These are phyloP conservation scores for Epizoanthus stellaris DNA, from an alignment of 92 coral and sea anemone species.

Conservation along the genomic window DNA sequence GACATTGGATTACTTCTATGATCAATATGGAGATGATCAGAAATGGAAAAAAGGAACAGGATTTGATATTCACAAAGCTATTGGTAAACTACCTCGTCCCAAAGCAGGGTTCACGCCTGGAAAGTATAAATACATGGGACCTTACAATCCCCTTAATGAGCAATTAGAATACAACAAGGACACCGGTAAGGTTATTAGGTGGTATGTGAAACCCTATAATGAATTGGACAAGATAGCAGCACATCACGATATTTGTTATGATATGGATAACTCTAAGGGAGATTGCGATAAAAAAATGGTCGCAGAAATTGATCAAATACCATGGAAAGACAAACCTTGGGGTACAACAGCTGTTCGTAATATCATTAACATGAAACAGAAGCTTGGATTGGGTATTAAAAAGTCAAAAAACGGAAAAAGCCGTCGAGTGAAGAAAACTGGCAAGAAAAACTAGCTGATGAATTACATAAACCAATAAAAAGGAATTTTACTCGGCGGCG, in stretches of 20 bases:
- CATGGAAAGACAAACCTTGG: background rate
- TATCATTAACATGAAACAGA: background rate
- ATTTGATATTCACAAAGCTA: slow-evolving; percentile 7
- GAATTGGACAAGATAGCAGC: too few species aligned
- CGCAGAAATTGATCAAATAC: slow-evolving; percentile 4
- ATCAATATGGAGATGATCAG: too few species aligned
- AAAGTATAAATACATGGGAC: slow-evolving; percentile 18
- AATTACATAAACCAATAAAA: too few species aligned
- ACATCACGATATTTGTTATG: too few species aligned
- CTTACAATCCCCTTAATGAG: background rate
- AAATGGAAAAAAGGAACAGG: too few species aligned
- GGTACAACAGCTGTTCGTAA: slow-evolving; percentile 6
- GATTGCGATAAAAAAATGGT: background rate
- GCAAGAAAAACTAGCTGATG: slow-evolving; percentile 61
- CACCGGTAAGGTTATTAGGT: background rate
- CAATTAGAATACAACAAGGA: slow-evolving; percentile 15
- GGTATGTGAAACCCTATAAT: slow-evolving; percentile 17
- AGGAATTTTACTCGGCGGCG: slow-evolving; percentile 49
- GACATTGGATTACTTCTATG: too few species aligned
- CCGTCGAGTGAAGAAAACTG: slow-evolving; percentile 62
- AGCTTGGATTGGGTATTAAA: background rate
- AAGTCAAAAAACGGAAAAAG: too few species aligned
- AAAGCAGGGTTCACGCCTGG: slow-evolving; percentile 31
- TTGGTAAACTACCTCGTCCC: slow-evolving; percentile 12
- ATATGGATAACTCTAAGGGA: background rate